Base-by-base conservation (phyloP, 2,797 vertebrate species). In the Orestias chungarensis region DNA sequence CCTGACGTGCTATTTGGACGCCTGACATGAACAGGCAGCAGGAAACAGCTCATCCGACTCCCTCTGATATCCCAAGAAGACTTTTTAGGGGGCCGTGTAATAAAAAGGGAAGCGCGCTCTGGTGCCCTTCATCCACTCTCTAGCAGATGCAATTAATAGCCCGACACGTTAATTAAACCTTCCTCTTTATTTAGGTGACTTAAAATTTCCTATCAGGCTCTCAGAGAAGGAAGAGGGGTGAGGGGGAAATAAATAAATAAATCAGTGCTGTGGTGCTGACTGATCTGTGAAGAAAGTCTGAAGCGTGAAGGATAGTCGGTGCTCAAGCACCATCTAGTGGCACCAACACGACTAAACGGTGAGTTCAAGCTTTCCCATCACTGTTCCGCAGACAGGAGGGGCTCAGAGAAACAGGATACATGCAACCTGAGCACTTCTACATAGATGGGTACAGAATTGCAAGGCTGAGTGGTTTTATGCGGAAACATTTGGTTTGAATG, bases 251-350 rank as follows among this genome's bases (percentile, higher is more conserved):
- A 17, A 38, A 66, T 65, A 44, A 35, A 49, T 52, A 29, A 44
- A 40, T 27, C 27, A 50, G n/a, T 70, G 82, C 68, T 70, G 66
- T 81, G 73, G 27, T 18, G 74, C 75, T 78, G 73, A 57, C 73
- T 74, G 71, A 52, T 67, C 68, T 65, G 78, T 27, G 68, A 62
- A 66, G 55, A 59, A 35, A 59, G 18, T 35, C 55, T 59, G 31
- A 59, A 59, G 65, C 12, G 38, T 38, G 25, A 52, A 23, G 11
- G 66, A 78, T 83, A 68, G 42, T 82, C 66, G 78, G 87, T 91
- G 71, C 80, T 93, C 47, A 88, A 92, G 87, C 88, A 90, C 92
- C 94, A 93, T 91, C 94, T 94, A 92, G 91, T 76, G 94, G 72
- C 69, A 1, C 0, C 65, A 44, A 6, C 47, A 1, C 1, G 66